Conservation (phyloP, 2,888 invertebrate species). For the Cephonodes hylas region DNA sequence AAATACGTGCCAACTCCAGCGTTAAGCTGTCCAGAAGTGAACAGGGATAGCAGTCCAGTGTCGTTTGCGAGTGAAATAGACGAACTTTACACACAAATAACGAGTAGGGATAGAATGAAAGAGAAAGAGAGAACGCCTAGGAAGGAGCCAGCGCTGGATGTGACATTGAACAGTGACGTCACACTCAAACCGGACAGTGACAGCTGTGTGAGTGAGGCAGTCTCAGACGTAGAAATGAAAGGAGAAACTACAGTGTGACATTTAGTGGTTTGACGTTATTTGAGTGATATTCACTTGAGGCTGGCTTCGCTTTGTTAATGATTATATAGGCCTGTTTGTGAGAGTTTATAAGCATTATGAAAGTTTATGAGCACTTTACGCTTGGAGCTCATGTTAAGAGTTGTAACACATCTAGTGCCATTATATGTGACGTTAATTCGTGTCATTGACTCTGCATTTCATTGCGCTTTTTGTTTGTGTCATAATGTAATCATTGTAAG, state of each 20-base stretch:
- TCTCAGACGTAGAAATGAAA: constrained; percentile 62
- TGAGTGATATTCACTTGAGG: constrained; percentile 6
- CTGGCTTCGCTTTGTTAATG: background rate
- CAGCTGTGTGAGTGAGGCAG: constrained; percentile 74
- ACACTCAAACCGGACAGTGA: constrained; percentile 74
- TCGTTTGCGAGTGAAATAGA: constrained; percentile 82
- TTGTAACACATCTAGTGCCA: constrained; percentile 16
- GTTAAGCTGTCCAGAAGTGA: constrained; percentile 71
- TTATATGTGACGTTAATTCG: constrained; percentile 18
- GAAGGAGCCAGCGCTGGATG: constrained; percentile 57
- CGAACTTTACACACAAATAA: constrained; percentile 86
- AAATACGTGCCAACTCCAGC: constrained; percentile 71
- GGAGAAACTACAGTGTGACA: constrained; percentile 67
- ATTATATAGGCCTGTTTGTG: background rate
- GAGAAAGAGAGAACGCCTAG: constrained; percentile 55
- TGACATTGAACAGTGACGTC: constrained; percentile 70
- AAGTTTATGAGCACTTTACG: background rate
- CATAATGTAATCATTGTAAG: background rate
- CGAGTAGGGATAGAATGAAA: constrained; percentile 69
- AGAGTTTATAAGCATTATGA: background rate
- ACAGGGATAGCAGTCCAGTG: constrained; percentile 66
- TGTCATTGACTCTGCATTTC: constrained; percentile 17
- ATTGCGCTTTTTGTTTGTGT: background rate
- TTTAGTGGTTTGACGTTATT: background rate
- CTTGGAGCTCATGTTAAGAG: background rate